Evolutionary conservation across 2,797 vertebrate genomes (phyloP), one percentile per base, ranked within the genome.

Genomic region (Tapera naevia): DNA sequence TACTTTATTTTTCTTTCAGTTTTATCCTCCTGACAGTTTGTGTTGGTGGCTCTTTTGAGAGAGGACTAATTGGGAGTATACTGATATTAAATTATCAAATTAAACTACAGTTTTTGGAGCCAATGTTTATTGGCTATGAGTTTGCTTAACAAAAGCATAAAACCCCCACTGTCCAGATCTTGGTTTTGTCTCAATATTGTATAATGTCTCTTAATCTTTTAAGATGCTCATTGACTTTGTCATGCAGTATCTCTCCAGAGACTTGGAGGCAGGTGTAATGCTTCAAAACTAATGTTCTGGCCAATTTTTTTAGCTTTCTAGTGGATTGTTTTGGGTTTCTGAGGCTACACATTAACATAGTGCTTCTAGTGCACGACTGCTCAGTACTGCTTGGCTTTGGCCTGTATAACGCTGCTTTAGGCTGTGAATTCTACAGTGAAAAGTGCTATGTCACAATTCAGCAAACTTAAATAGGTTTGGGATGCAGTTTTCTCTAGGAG

Each of bases 271-370:
- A 71, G 71, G 14, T 89, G 37, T 57, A 61, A 79, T 61, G 67
- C 62, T 79, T 91, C 83, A 78, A 50, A 94, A 80, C 11, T 39
- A 70, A 60, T 60, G n/a, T 62, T 93, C 14, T 51, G 51, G 21
- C 21, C 27, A 50, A 46, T 62, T 69, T 33, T 24, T 54, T n/a
- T 41, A 79, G 43, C 11, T 32, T 53, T 43, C 37, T 80, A 17
- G 27, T 48, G 48, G 14, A 14, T 37, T 37, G 3, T 11, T 91
- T 41, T 46, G 10, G 0, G 5, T 73, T 87, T 56, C 54, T 25
- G 35, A 46, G 57, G 7, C 17, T 33, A 45, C 39, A 7, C 3
- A 3, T 73, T n/a, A 39, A 28, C 7, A 4, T n/a, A 4, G 15
- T 48, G 30, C 39, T 69, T 62, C 39, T 39, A 37, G 60, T 53